Conservation (phyloP, 2,888 invertebrate genomes). For the Hecatera dysodea region DNA sequence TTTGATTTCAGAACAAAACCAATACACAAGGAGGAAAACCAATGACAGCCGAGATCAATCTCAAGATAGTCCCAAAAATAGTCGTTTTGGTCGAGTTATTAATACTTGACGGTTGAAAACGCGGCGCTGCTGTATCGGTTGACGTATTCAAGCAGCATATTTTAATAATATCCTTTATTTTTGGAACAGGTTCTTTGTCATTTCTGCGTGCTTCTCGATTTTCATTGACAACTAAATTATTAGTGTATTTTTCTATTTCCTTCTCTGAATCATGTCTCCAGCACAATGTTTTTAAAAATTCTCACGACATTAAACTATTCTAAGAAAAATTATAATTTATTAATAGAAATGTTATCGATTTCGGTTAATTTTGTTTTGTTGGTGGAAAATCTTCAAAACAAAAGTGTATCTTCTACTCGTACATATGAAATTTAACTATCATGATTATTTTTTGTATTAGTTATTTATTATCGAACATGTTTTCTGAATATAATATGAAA, state of each 20-base stretch:
- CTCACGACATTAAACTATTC: no score
- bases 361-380: background rate
- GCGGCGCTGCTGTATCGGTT: slow-evolving; percentile 21
- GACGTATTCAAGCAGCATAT: slow-evolving; percentile 29
- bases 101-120: slow-evolving; percentile 23
- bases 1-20: slow-evolving; percentile 6
- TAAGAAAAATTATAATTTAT: no score
- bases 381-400: no score
- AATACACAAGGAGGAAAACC: background rate
- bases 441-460: background rate
- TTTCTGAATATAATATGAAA: background rate
- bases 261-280: background rate
- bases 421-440: background rate
- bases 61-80: slow-evolving; percentile 21
- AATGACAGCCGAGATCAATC: background rate
- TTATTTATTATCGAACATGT: background rate
- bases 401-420: no score
- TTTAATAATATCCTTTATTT: slow-evolving; percentile 26
- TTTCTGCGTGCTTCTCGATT: background rate
- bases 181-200: slow-evolving; percentile 9
- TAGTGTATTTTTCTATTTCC: background rate
- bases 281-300: no score
- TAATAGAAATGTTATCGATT: background rate
- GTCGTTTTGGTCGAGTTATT: slow-evolving; percentile 32
- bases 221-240: background rate